Evolutionary conservation across 2,797 vertebrate genomes (phyloP).

Genomic region (Platalea minor): DNA sequence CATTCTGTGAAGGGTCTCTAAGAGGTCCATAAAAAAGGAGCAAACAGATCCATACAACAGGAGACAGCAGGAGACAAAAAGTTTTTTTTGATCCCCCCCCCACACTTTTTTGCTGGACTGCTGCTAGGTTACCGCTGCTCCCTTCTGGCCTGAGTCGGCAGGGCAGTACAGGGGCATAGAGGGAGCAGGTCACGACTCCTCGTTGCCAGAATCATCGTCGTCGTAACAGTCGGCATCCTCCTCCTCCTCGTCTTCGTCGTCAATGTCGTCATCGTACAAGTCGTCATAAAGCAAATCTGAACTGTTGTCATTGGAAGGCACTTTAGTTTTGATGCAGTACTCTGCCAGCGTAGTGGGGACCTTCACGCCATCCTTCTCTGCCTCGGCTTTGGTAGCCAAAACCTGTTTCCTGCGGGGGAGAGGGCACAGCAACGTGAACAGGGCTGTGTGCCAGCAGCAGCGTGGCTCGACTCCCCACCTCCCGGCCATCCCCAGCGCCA

Average conservation of each 20-base stretch:
- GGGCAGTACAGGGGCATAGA: slow-evolving; percentile 71
- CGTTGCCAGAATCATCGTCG: slow-evolving; percentile 96
- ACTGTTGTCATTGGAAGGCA: slow-evolving; percentile 97
- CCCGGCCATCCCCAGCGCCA: background rate
- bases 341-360: slow-evolving; percentile 95
- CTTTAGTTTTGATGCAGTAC: slow-evolving; percentile 98
- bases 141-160: slow-evolving; percentile 77
- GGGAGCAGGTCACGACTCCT: slow-evolving; percentile 89
- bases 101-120: slow-evolving; percentile 65
- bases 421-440: background rate
- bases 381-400: slow-evolving; percentile 92
- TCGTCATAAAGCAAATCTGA: slow-evolving; percentile 98
- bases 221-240: slow-evolving; percentile 95
- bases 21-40: slow-evolving; percentile 77
- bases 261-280: slow-evolving; percentile 95
- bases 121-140: slow-evolving; percentile 73
- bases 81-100: background rate
- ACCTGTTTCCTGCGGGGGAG: slow-evolving; percentile 88
- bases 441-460: accelerated
- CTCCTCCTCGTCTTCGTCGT: slow-evolving; percentile 92
- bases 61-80: slow-evolving; percentile 71
- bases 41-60: slow-evolving; percentile 72
- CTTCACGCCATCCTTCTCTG: slow-evolving; percentile 95
- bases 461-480: accelerated
- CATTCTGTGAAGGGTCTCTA: slow-evolving; percentile 71